Evolutionary conservation across 2,888 invertebrate species (phyloP), one percentile per base, ranked within the genome.

Genomic region (Lepeophtheirus nordmannii): DNA sequence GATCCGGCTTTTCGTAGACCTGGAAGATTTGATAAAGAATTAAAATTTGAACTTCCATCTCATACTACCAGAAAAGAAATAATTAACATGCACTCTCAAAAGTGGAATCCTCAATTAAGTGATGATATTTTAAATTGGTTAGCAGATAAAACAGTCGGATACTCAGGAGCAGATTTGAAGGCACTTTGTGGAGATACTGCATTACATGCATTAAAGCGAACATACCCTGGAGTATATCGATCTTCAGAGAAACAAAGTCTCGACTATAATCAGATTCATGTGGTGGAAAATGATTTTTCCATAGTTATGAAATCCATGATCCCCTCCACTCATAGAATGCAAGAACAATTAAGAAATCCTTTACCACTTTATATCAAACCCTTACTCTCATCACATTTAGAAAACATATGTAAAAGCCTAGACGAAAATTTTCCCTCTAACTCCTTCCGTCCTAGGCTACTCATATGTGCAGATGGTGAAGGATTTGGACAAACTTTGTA

Each of bases 1-100:
- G 92, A 93, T 78, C 89, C 91, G 1, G 92, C 92, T 0, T 74
- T 93, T n/a, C 78, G 92, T 1, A 81, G 92, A 71, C 90, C 92
- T 1, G 92, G 92, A 0, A 81, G 92, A 53, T 92, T 92, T 77
- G 92, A 92, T 77, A 80, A 90, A 61, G 91, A 92, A 76, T 80
- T 92, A 61, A 83, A 84, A 72, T 92, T 92, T 75, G 85, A 88
- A 0, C 77, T 90, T 59, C 90, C 90, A 0, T 82, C 84, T 53
- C 61, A 69, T 22, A 70, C 82, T 75, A 87, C 86, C 39, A 76
- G 89, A 58, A 76, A 82, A 60, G 85, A 87, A 72, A 90, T 90
- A 69, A 75, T 90, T 14, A 78, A 82, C 67, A 87, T 90, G 37
- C 86, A 88, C 72, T 85, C 87, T 0, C 78, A 78, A 38, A 80